These are phyloP conservation scores for Phalloptychus januarius DNA, from an alignment of 2,797 vertebrate species.

Conservation along the genomic window DNA sequence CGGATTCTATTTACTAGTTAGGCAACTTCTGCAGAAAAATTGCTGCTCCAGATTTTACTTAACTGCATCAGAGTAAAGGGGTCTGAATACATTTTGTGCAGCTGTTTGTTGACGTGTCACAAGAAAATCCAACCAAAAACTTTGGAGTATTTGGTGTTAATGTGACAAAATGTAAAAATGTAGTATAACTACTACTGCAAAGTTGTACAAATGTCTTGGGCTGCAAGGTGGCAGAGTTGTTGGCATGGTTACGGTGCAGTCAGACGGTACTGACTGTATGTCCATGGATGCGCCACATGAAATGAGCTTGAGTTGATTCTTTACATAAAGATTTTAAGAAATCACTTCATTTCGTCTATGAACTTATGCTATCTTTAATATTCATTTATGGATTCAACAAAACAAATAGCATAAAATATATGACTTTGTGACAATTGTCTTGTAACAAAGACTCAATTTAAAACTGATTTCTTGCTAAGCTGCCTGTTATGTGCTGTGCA, in stretches of 20 bases:
- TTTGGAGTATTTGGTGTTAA: background rate
- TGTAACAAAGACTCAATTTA: background rate
- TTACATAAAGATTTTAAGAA: background rate
- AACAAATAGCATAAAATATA: background rate
- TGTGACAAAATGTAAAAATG: background rate
- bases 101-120: background rate
- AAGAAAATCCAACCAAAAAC: background rate
- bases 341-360: background rate
- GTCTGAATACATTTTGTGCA: background rate
- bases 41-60: background rate
- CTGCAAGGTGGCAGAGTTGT: background rate
- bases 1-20: background rate
- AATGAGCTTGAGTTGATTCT: background rate
- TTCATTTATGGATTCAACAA: background rate
- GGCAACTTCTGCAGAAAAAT: background rate
- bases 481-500: background rate
- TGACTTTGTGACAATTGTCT: background rate
- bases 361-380: background rate
- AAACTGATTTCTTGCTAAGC: background rate
- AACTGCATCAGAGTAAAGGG: background rate
- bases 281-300: background rate
- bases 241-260: background rate
- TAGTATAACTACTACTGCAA: background rate
- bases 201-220: background rate
- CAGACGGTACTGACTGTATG: background rate